phyloP scores from a whole-genome alignment of 1,140 invertebrate species.

The Acromyrmex echinatior region DNA sequence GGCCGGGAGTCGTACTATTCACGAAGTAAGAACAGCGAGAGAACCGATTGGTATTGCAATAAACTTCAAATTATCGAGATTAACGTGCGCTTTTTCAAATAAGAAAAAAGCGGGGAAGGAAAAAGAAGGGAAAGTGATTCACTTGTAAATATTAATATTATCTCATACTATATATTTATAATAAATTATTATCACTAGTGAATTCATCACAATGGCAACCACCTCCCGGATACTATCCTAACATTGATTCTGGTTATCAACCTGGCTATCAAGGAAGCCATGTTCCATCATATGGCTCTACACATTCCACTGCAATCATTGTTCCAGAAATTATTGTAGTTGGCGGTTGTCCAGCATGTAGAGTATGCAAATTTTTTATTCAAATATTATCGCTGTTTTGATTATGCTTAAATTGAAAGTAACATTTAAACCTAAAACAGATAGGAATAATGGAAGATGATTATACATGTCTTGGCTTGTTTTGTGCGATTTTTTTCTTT shows the following conservation, averaged over 20 bases:
- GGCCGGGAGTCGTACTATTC: too few species aligned
- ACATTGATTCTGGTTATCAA: slow-evolving; percentile 39
- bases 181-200: slow-evolving; percentile 60
- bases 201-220: slow-evolving; percentile 77
- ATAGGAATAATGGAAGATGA: slow-evolving; percentile 94
- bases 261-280: slow-evolving; percentile 73
- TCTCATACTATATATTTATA: not conserved
- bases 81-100: too few species aligned
- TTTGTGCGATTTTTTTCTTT: slow-evolving; percentile 95
- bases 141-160: not conserved
- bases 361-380: slow-evolving; percentile 85
- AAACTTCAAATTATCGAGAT: too few species aligned
- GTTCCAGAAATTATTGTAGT: slow-evolving; percentile 90
- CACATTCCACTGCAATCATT: slow-evolving; percentile 80
- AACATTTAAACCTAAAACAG: slow-evolving; percentile 80
- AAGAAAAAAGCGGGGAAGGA: too few species aligned
- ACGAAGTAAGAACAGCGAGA: too few species aligned
- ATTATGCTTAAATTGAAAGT: not conserved
- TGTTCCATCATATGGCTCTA: slow-evolving; percentile 87
- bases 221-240: slow-evolving; percentile 85
- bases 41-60: too few species aligned
- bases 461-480: slow-evolving; percentile 92
- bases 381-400: not conserved
- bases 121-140: not conserved
- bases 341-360: slow-evolving; percentile 93